Percentiles rank a stretch among this genome's conserved stretches.
Evolutionary conservation across 2,113 vertebrate species (phyloP).

Genomic region (Bos indicus): DNA sequence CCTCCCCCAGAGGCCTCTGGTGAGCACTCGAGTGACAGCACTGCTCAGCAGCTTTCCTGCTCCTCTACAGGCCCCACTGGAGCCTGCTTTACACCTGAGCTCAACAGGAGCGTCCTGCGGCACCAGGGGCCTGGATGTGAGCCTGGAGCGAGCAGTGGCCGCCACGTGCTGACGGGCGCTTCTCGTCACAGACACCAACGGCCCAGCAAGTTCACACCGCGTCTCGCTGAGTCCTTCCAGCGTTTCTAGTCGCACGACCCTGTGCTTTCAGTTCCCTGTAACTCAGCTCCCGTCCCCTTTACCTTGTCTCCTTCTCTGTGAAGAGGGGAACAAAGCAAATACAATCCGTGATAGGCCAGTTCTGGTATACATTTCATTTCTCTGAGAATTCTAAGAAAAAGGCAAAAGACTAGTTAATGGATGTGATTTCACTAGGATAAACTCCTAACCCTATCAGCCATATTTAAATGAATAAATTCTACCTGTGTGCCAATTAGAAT

Average conservation of each 20-base stretch:
- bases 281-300: background rate
- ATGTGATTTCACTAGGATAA: background rate
- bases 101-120: background rate
- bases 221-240: background rate
- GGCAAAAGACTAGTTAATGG: background rate
- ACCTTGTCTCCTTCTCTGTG: conserved; percentile 89
- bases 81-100: background rate
- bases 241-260: background rate
- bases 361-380: conserved; percentile 84
- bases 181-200: background rate
- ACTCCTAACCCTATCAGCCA: background rate
- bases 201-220: background rate
- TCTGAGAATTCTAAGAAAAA: conserved; percentile 77
- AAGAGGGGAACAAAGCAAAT: conserved; percentile 84
- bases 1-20: background rate
- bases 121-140: background rate
- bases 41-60: background rate
- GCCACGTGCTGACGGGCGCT: background rate
- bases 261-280: background rate
- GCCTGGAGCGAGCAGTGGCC: background rate
- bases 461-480: background rate
- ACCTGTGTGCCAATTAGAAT: conserved; percentile 43
- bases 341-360: conserved; percentile 88
- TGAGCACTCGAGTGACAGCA: background rate
- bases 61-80: background rate